Evolutionary conservation across 92 coral and sea anemone genomes (phyloP).

Genomic region (Porites lobata): DNA sequence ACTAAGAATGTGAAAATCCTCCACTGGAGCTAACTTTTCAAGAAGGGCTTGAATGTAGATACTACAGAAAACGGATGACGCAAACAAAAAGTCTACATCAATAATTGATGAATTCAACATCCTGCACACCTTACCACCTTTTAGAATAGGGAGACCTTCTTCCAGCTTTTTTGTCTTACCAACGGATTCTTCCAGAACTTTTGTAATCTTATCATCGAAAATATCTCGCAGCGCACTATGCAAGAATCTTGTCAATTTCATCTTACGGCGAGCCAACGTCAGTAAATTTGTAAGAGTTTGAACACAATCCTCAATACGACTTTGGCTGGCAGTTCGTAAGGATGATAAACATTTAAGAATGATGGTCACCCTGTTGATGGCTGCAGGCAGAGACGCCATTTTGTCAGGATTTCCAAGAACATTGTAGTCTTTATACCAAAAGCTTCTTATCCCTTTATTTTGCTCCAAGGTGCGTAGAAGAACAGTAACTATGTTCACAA

Average conservation of each 20-base stretch:
- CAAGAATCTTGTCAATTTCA: neutral
- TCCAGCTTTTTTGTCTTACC: too few relatives aligned
- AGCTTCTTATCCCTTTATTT: neutral
- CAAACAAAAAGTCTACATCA: neutral
- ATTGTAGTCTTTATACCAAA: neutral
- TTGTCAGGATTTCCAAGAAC: neutral
- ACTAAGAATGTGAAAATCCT: neutral
- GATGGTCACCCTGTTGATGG: neutral
- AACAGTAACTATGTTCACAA: neutral
- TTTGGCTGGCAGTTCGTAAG: neutral
- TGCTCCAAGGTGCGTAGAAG: neutral
- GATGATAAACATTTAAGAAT: neutral
- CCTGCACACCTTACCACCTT: too few relatives aligned
- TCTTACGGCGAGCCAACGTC: neutral
- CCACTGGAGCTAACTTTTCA: neutral
- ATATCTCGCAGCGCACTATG: accelerated
- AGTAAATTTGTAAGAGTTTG: neutral
- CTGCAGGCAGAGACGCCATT: too few relatives aligned
- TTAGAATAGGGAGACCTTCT: too few relatives aligned
- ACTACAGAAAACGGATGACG: neutral
- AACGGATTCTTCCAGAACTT: too few relatives aligned
- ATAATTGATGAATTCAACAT: too few relatives aligned
- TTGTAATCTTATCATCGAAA: neutral
- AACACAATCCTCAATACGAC: neutral
- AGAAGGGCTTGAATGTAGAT: slow-evolving; percentile 5